phyloP scores from a whole-genome alignment of 1,140 invertebrate species.

The Saccostrea cuccullata region DNA sequence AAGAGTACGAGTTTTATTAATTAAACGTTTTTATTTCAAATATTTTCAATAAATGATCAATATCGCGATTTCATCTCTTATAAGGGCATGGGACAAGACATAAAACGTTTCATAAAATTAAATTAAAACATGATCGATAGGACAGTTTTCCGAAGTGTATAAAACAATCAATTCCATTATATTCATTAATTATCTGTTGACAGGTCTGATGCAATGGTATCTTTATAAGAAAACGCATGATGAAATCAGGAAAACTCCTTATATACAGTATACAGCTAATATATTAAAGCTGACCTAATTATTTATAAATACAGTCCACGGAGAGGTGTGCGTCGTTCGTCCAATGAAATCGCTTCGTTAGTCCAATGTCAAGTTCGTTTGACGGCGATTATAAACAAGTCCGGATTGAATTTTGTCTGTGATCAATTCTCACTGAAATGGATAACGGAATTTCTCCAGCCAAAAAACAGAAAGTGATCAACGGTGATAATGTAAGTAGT shows the following conservation, averaged over 20 bases:
- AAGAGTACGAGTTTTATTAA: too few relatives aligned
- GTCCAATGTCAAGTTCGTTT: conserved; percentile 18
- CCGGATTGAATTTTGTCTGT: conserved; percentile 3
- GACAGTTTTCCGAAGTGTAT: too few relatives aligned
- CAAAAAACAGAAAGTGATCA: conserved; percentile 46
- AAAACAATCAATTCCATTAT: neutral
- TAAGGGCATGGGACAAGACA: too few relatives aligned
- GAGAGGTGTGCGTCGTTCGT: neutral
- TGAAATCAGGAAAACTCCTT: neutral
- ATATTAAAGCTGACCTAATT: neutral
- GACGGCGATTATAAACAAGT: conserved; percentile 16
- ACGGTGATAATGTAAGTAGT: conserved; percentile 43
- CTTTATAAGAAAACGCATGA: neutral
- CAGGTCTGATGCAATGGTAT: neutral
- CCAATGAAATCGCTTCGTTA: neutral
- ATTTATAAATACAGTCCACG: neutral
- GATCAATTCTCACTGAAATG: conserved; percentile 38
- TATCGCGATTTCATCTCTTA: too few relatives aligned
- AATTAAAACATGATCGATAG: too few relatives aligned
- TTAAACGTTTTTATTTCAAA: neutral
- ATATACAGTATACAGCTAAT: neutral
- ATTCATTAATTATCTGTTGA: neutral
- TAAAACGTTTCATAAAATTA: too few relatives aligned
- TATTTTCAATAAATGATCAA: neutral
- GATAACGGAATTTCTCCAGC: conserved; percentile 54